phyloP scores from a whole-genome alignment of 64 coral and sea anemone genomes.

The Pocillopora damicornis region DNA sequence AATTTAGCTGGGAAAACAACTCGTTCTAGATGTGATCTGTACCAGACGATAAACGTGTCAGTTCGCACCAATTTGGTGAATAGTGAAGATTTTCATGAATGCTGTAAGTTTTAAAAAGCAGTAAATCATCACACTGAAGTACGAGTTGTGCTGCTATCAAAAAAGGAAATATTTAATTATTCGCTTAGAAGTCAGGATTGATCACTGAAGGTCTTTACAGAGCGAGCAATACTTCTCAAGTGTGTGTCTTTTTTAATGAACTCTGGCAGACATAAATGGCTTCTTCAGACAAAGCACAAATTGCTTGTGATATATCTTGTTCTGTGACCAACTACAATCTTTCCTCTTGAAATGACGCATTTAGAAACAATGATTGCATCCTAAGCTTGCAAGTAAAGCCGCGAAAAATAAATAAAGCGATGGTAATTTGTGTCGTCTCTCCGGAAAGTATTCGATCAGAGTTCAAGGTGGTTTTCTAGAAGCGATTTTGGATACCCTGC shows the following conservation, averaged over 20 bases:
- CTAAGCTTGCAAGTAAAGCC: neutral
- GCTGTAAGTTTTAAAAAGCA: neutral
- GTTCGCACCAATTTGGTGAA: conserved; percentile 26
- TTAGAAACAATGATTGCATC: neutral
- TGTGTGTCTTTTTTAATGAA: neutral
- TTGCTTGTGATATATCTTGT: neutral
- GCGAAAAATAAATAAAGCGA: neutral
- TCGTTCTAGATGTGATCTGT: conserved; percentile 1
- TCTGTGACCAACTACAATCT: neutral
- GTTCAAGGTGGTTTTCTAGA: neutral
- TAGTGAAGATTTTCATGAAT: neutral
- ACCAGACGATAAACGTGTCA: conserved; percentile 12
- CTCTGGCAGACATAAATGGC: neutral
- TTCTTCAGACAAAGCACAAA: conserved; percentile 7
- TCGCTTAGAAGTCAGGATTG: neutral
- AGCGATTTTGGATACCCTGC: neutral
- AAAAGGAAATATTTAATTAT: neutral
- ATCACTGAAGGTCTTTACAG: neutral
- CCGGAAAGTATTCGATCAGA: neutral
- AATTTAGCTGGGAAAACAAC: conserved; percentile 45
- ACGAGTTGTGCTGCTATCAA: neutral
- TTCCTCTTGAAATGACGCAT: neutral
- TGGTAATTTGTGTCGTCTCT: neutral
- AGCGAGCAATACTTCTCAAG: neutral
- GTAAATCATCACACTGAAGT: neutral